Evolutionary conservation across 2,113 vertebrate genomes (phyloP).

Genomic region (Gymnogyps californianus): DNA sequence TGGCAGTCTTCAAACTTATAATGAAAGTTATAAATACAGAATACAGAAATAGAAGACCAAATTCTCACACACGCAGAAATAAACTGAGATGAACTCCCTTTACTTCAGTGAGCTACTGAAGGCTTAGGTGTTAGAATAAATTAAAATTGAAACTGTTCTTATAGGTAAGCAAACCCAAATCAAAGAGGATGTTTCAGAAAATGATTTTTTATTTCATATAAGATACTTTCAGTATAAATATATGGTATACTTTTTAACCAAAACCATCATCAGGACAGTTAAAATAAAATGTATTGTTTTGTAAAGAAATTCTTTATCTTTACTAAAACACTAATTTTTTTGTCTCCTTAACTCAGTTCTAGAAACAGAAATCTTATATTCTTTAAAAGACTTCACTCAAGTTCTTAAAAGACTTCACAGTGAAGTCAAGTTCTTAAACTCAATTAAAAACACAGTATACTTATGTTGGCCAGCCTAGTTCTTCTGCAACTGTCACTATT

Average conservation of each 20-base stretch:
- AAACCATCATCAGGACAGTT: not conserved
- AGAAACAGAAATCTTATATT: not conserved
- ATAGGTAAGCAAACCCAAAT: not conserved
- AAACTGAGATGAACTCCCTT: not conserved
- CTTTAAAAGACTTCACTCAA: not conserved
- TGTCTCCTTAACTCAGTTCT: not conserved
- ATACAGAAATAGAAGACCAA: not conserved
- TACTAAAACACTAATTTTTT: not conserved
- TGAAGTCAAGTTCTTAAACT: not conserved
- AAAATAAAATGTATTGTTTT: not conserved
- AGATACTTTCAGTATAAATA: not conserved
- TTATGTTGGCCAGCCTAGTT: not conserved
- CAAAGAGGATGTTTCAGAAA: not conserved
- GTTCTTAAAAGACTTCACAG: not conserved
- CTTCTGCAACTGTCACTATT: not conserved
- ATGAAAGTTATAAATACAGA: not conserved
- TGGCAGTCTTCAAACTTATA: not conserved
- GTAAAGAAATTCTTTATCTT: not conserved
- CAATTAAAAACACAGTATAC: not conserved
- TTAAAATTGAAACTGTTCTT: not conserved
- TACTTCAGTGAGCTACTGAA: not conserved
- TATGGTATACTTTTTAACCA: not conserved
- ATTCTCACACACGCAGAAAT: not conserved
- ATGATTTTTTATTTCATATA: not conserved
- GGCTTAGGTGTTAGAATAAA: not conserved